phyloP scores from a whole-genome alignment of 2,888 invertebrate species.

The Icerya purchasi region DNA sequence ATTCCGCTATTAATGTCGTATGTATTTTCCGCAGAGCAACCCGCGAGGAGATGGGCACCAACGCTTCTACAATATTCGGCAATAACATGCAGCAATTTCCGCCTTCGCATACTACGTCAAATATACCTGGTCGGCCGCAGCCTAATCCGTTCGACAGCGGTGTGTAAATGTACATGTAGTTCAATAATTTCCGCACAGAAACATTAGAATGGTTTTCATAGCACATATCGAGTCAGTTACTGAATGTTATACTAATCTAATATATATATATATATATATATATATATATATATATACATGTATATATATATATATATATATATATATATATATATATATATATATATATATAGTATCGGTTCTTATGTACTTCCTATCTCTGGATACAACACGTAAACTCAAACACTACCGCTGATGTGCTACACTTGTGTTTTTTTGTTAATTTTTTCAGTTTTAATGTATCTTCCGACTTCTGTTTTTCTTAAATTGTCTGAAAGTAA shows the following conservation, averaged over 20 bases:
- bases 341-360: neutral
- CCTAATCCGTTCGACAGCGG: constrained; percentile 26
- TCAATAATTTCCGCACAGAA: no score
- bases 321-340: neutral
- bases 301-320: neutral
- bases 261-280: neutral
- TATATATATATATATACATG: neutral
- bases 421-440: no score
- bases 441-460: no score
- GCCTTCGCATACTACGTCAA: constrained; percentile 38
- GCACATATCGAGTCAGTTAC: no score
- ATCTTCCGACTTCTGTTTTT: no score
- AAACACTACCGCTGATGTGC: no score
- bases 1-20: no score
- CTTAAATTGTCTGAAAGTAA: no score
- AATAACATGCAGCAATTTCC: constrained; percentile 14
- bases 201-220: no score
- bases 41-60: constrained; percentile 16
- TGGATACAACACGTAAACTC: no score
- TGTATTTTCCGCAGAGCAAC: constrained; percentile 7
- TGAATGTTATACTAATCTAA: no score
- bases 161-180: constrained; percentile 4
- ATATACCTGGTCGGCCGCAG: constrained; percentile 59
- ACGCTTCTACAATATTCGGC: constrained; percentile 12
- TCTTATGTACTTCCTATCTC: no score